Evolutionary conservation across 2,797 vertebrate species (phyloP), one percentile per base, ranked within the genome.

Genomic region (Gymnoscopelus braueri): DNA sequence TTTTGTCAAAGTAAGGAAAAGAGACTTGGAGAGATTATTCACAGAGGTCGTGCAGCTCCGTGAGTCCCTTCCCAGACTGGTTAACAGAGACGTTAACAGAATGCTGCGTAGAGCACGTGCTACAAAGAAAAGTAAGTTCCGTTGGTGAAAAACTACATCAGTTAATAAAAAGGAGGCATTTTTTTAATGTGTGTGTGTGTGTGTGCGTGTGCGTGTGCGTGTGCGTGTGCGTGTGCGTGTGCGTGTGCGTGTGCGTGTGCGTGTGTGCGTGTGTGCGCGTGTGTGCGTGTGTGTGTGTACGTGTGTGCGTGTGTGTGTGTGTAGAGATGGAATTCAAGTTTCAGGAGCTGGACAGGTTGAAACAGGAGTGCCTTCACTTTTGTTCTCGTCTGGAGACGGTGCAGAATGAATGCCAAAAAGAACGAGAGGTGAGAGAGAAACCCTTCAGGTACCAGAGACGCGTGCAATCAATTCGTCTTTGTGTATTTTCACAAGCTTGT

Each of bases 31-130:
- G 56, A 95, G 91, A 60, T 78, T 99, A 72, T 96, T 94, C 3
- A 97, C 97, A 0, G 96, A 99, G 85, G 95, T 98, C 65, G 97
- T 98, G 97, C 97, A 98, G 65, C 89, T 98, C 55, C 90, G 92
- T 56, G 96, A 98, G 75, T 95, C 97, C 85, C 86, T 98, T 75
- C 97, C 97, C 51, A 88, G 84, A 80, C 93, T 98, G 3, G 75
- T 98, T 6, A 96, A 92, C 13, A 73, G 83, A 14, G 93, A 96
- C 15, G 80, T 96, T 15, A 73, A 95, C 24, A 92, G 94, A 14
- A 92, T 78, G 32, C 88, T 96, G 72, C 95, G 91, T 56, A 95
- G 93, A 74, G 84, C 94, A 60, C 91, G 80, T 55, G 71, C 78
- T 50, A 61, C 92, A 67, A 94, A 96, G 74, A 88, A 84, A 83